Base-by-base conservation (phyloP, 2,888 invertebrate species). In the Stramonita haemastoma region DNA sequence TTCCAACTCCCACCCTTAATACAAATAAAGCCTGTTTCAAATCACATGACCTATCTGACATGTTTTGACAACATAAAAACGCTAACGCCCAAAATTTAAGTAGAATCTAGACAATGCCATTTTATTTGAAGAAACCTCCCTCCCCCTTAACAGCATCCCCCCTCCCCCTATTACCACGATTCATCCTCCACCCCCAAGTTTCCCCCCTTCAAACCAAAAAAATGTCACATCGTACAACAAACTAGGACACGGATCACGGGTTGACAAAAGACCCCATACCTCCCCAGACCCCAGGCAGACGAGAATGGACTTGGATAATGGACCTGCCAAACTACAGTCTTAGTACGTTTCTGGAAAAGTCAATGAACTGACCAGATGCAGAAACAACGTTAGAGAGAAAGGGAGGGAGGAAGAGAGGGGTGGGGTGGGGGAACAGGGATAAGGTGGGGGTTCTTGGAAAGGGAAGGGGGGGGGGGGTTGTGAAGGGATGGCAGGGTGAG, bases 301-400 rank as follows among this genome's bases (percentile, higher is more conserved):
- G 32, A 79, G 77, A 79, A 79, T 79, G 77, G 34, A 79, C 77
- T 79, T 79, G 26, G 11, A n/a, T 79, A 79, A 79, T 79, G 77
- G 32, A 79, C 32, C 19, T 13, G 19, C 32, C 73, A 22, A 60
- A 60, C 19, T 15, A 15, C 60, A 60, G 60, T 60, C 60, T 73
- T 29, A 73, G 73, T 73, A 29, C 26, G 73, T 79, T 32, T 79
- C 32, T 29, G 13, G 11, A 34, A 8, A 26, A 73, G 26, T 73
- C 77, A 79, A 32, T 34, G 26, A 79, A 22, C 60, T 60, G 60
- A 79, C 32, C 32, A 79, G 19, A 29, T 79, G 34, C 26, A 15
- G 26, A 29, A 46, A 46, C 46, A 46, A 46, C 46, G 46, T 46
- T 46, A 8, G 8, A 46, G 66, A 66, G 66, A 66, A 26, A 66